Conservation (phyloP, 2,113 vertebrate species). For the Carlito syrichta region DNA sequence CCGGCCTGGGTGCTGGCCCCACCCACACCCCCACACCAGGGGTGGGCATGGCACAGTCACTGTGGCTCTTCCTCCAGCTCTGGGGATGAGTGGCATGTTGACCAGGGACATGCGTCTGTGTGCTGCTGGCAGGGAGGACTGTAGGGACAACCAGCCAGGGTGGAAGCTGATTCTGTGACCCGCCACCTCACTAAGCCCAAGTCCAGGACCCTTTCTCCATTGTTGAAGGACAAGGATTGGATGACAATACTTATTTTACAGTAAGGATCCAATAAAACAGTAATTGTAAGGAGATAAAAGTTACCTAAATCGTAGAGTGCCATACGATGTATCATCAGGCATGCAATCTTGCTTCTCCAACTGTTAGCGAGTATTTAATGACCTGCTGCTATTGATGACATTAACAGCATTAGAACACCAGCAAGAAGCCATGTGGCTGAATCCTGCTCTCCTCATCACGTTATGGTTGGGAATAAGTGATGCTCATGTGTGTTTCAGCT, state of each 20-base stretch:
- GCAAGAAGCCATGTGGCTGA: neutral
- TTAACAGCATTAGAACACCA: neutral
- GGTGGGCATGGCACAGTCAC: fast-evolving
- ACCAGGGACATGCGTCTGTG: neutral
- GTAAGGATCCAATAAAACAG: neutral
- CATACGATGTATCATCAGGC: neutral
- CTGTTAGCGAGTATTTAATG: neutral
- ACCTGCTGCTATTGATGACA: too few species aligned
- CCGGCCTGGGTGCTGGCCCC: too few species aligned
- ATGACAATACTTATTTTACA: neutral
- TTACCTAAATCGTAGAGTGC: neutral
- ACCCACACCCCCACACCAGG: fast-evolving
- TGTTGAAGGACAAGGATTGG: neutral
- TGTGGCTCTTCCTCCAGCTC: neutral
- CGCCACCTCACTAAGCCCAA: fast-evolving
- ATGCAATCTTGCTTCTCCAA: neutral
- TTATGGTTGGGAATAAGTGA: neutral
- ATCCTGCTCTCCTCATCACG: neutral
- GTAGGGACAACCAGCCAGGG: too few species aligned
- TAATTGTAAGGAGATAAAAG: neutral
- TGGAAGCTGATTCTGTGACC: neutral
- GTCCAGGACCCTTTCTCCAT: neutral
- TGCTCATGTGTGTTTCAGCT: neutral
- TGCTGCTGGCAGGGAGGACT: too few species aligned
- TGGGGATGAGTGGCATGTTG: fast-evolving